Percentiles rank a stretch among this genome's conserved stretches.
These are phyloP conservation scores for Spinus pinus DNA, from an alignment of 2,797 vertebrate species.

Conservation along the genomic window DNA sequence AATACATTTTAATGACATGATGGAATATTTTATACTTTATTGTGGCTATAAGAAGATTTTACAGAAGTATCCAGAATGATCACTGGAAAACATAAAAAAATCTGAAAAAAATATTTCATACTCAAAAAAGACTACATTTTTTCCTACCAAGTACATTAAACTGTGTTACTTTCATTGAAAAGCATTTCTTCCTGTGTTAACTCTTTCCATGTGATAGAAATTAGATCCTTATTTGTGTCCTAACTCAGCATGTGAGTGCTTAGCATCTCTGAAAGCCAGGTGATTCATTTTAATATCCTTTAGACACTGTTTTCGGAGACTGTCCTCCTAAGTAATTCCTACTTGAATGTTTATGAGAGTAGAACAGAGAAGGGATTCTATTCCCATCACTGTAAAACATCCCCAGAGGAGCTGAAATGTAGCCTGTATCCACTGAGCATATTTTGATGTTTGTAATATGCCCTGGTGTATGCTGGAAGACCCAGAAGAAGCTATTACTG, in stretches of 20 bases:
- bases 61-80: background rate
- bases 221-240: background rate
- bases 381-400: background rate
- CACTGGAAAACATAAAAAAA: background rate
- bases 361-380: background rate
- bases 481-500: background rate
- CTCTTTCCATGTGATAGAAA: background rate
- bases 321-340: background rate
- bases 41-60: background rate
- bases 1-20: background rate
- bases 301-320: background rate
- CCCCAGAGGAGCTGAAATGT: background rate
- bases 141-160: background rate
- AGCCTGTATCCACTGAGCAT: background rate
- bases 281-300: background rate
- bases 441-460: background rate
- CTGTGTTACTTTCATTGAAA: background rate
- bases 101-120: background rate
- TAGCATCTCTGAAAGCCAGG: background rate
- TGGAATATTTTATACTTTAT: background rate
- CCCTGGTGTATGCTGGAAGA: background rate
- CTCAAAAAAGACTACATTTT: background rate
- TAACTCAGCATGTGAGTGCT: background rate
- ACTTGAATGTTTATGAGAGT: background rate
- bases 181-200: background rate